Evolutionary conservation across 92 coral and sea anemone genomes (phyloP).

Genomic region (Porites cylindrica): DNA sequence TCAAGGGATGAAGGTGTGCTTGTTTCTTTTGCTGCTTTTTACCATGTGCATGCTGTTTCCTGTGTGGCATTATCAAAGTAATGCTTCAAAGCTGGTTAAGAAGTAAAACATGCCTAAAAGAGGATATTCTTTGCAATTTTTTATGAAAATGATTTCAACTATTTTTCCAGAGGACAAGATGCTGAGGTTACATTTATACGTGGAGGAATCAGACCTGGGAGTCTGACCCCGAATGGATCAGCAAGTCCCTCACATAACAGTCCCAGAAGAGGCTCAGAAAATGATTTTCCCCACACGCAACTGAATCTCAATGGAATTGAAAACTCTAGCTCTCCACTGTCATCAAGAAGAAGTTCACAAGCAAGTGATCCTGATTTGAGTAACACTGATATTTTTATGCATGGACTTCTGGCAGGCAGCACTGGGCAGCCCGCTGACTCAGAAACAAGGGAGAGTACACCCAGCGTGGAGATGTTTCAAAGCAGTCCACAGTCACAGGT

Average conservation of each 20-base stretch:
- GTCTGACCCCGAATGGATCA: constrained; percentile 33
- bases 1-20: too few species aligned
- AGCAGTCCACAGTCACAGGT: constrained; percentile 33
- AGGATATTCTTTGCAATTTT: not conserved
- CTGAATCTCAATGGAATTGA: constrained; percentile 62
- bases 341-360: constrained; percentile 73
- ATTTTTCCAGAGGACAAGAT: constrained; percentile 41
- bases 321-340: constrained; percentile 64
- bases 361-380: constrained; percentile 75
- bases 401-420: constrained; percentile 55
- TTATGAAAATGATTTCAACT: not conserved
- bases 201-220: constrained; percentile 64
- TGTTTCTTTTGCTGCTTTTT: too few species aligned
- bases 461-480: constrained; percentile 37
- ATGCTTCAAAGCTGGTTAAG: not conserved
- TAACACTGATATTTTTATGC: constrained; percentile 76
- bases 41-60: too few species aligned
- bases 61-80: not conserved
- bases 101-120: not conserved
- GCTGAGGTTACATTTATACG: constrained; percentile 87
- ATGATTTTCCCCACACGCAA: constrained; percentile 17
- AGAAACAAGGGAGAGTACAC: constrained; percentile 4
- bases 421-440: not conserved
- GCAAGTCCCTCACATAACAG: constrained; percentile 25
- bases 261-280: constrained; percentile 39